A percentile compares a stretch with the other conserved stretches of the same genome.
These are phyloP conservation scores for Urocitellus parryii DNA, from an alignment of 2,113 vertebrate species.

Conservation along the genomic window DNA sequence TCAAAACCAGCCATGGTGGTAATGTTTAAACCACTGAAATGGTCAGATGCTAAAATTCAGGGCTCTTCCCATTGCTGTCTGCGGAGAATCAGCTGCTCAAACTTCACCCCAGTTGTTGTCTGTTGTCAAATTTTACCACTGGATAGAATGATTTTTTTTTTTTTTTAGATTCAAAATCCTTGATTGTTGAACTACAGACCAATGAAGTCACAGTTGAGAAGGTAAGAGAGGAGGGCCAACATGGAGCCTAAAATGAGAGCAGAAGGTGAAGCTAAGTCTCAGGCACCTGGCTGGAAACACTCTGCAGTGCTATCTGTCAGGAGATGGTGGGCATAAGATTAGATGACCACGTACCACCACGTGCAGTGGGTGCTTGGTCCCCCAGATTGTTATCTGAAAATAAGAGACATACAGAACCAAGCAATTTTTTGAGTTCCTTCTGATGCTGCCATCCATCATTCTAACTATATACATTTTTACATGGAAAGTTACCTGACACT, in stretches of 20 bases:
- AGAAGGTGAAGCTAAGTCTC: not conserved
- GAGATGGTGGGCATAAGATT: not conserved
- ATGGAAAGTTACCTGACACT: not conserved
- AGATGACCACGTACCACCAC: rapidly evolving
- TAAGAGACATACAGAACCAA: not conserved
- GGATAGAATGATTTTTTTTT: not conserved
- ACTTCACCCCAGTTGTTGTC: not conserved
- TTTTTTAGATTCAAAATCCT: not conserved
- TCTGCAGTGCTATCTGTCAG: not conserved
- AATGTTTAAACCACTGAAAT: not conserved
- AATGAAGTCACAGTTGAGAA: not conserved
- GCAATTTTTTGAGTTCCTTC: not conserved
- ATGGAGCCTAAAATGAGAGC: not conserved
- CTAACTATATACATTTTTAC: not conserved
- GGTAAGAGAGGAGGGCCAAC: not conserved
- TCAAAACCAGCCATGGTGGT: not conserved
- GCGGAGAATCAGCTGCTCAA: not conserved
- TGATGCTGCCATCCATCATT: not conserved
- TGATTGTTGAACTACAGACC: not conserved
- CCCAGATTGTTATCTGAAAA: not conserved
- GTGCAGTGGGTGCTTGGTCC: not conserved
- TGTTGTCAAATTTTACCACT: not conserved
- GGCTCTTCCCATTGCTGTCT: not conserved
- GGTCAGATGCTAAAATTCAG: not conserved
- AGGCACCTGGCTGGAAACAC: not conserved